Evolutionary conservation across 2,113 vertebrate genomes (phyloP).

Genomic region (Cavia porcellus): DNA sequence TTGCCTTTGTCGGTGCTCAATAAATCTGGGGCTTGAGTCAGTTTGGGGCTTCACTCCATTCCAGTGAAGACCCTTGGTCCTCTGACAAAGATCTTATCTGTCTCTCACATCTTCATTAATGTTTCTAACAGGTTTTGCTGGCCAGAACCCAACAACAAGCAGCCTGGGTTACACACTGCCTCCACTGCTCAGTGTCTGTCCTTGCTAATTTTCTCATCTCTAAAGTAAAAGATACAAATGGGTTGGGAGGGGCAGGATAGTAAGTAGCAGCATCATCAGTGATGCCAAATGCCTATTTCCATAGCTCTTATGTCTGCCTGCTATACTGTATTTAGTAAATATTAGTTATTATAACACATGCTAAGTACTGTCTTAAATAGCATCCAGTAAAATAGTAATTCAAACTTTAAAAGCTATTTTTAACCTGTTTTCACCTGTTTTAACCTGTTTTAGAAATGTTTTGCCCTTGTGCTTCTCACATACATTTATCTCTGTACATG

Average conservation of each 20-base stretch:
- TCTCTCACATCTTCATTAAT: not conserved
- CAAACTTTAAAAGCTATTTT: conserved; percentile 31
- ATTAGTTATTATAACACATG: not conserved
- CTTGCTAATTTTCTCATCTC: not conserved
- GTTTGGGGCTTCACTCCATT: not conserved
- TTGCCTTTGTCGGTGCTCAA: not conserved
- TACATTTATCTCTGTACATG: not conserved
- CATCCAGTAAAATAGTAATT: conserved; percentile 8
- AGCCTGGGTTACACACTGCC: not conserved
- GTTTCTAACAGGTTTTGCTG: not conserved
- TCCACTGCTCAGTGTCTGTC: not conserved
- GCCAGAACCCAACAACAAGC: not conserved
- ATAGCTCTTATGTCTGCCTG: not conserved
- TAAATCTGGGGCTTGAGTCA: not conserved
- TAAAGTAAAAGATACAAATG: not conserved
- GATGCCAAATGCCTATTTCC: not conserved
- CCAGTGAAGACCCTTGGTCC: not conserved
- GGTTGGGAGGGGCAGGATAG: not conserved
- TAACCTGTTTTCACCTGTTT: not conserved
- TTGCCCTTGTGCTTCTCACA: not conserved
- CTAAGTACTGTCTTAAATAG: not conserved
- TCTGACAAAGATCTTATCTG: not conserved
- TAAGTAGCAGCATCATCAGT: not conserved
- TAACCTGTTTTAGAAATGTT: not conserved
- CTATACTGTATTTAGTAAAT: not conserved